Evolutionary conservation across 2,888 invertebrate species (phyloP), one percentile per base, ranked within the genome.

Genomic region (Lithosia quadra): DNA sequence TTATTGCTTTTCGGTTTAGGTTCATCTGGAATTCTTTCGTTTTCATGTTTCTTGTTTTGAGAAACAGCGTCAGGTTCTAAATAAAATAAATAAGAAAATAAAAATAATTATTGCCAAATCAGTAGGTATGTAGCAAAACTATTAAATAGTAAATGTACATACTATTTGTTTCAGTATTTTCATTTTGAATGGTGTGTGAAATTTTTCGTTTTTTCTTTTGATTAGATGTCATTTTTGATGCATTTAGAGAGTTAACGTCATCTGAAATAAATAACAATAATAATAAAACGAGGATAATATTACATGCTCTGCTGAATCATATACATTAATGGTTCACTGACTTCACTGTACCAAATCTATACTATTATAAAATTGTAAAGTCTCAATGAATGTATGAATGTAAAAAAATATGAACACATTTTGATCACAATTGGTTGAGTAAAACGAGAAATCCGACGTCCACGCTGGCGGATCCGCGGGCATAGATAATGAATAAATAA

Each of bases 171-270:
- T 28, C 62, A 5, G 39, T 18, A 39, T 39, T 60, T 22, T 62
- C 62, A 7, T 49, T 28, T n/a, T 28, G 5, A 11, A 4, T 62
- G 13, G 36, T 39, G 15, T 60, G 60, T 11, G 49, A 43, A 59
- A 85, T 74, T 84, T 89, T 89, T 9, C 74, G 79, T 49, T 82
- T 82, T 56, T 82, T 82, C 71, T 81, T 82, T 55, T 70, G n/a
- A 66, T 72, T 79, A 18, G 67, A 67, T 7, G 70, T 60, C 59
- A 68, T 66, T 15, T 64, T 74, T 21, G 62, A 55, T 36, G 59
- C 58, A 21, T 61, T 63, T 33, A 28, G n/a, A 49, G 49, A 24
- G 49, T 74, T 70, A 24, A 68, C 64, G 18, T 77, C 77, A 33
- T 73, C 85, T 85, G 75, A 49, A 84, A 82, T 1, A 43, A 49